A percentile compares a stretch with the other conserved stretches of the same genome.
phyloP scores from a whole-genome alignment of 2,797 vertebrate genomes.

The Malacoctenus gilli region DNA sequence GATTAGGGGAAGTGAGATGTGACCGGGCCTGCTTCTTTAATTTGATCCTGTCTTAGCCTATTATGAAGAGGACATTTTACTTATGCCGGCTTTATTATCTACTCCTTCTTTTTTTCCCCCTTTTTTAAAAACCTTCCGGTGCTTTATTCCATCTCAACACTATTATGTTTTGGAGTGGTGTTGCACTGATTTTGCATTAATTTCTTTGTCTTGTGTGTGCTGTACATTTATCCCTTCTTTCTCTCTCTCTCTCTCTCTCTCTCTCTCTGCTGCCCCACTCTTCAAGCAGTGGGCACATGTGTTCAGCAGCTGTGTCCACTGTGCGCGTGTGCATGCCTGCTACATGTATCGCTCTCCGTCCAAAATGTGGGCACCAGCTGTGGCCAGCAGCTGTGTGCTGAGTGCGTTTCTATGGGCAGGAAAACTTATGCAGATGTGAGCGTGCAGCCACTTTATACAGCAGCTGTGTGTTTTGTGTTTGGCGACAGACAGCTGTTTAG shows the following conservation, averaged over 20 bases:
- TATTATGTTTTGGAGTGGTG: background rate
- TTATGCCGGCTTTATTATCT: constrained; percentile 9
- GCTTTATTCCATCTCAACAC: background rate
- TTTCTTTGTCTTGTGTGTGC: background rate
- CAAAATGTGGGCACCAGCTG: constrained; percentile 63
- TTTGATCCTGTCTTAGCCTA: constrained; percentile 35
- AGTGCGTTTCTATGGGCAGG: constrained; percentile 21
- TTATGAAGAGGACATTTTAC: constrained; percentile 27
- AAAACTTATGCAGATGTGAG: constrained; percentile 43
- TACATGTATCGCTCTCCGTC: constrained; percentile 38
- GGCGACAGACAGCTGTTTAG: constrained; percentile 70
- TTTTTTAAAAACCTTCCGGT: background rate
- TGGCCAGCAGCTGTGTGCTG: constrained; percentile 63
- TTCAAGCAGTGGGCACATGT: constrained; percentile 42
- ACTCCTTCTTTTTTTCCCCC: background rate
- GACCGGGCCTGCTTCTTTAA: constrained; percentile 26
- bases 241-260: background rate
- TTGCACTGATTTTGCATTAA: background rate
- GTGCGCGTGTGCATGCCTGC: constrained; percentile 24
- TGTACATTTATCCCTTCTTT: background rate
- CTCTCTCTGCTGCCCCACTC: constrained; percentile 29
- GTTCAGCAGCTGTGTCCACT: constrained; percentile 51
- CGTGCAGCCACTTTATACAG: constrained; percentile 36
- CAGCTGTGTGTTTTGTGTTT: constrained; percentile 72
- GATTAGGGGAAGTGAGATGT: constrained; percentile 45